These are phyloP conservation scores for Indicator maculatus DNA, from an alignment of 2,113 vertebrate genomes.

Conservation along the genomic window DNA sequence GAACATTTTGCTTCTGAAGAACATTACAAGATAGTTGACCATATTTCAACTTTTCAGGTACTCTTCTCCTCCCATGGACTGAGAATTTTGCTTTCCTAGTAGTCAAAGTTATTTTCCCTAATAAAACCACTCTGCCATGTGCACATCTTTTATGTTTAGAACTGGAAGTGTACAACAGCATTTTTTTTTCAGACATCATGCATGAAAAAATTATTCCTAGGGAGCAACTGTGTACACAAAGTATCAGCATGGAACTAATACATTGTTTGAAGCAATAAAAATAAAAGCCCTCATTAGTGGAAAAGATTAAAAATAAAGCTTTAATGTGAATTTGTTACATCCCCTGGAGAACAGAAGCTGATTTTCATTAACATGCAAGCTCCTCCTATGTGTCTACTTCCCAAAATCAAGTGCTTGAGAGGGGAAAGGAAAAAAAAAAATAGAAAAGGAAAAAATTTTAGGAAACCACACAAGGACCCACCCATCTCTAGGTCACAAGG, in stretches of 20 bases:
- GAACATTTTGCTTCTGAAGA: neutral
- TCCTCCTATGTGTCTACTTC: neutral
- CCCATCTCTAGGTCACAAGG: neutral
- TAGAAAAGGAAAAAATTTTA: neutral
- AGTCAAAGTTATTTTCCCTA: neutral
- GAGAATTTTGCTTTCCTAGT: neutral
- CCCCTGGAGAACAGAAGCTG: neutral
- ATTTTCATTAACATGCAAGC: neutral
- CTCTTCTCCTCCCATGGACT: neutral
- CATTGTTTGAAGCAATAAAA: neutral
- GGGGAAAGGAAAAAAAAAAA: rapidly evolving
- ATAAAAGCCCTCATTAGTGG: neutral
- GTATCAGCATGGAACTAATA: neutral
- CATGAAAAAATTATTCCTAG: neutral
- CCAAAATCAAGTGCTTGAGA: slow-evolving; percentile 3
- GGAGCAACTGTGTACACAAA: neutral
- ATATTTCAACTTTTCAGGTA: neutral
- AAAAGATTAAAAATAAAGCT: neutral
- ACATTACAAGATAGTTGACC: neutral
- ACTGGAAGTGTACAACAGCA: neutral
- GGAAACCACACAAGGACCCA: neutral
- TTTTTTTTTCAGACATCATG: neutral
- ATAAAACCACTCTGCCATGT: neutral
- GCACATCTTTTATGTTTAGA: neutral
- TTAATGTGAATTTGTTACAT: neutral